Base-by-base conservation (phyloP, 2,888 invertebrate species). In the Sisyra terminalis region DNA sequence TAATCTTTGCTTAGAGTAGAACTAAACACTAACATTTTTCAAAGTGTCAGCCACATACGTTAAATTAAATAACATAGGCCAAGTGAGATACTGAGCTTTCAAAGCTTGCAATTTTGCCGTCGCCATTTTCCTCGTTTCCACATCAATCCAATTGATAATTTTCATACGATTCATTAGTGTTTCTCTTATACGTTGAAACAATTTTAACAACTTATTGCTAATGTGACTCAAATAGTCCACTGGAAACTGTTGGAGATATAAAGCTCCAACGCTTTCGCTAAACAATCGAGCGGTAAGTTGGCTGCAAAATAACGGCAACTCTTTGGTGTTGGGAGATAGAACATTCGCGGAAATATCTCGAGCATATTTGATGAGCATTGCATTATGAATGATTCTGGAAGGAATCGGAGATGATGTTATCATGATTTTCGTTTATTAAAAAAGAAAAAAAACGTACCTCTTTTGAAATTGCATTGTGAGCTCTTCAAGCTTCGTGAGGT, bases 171-270 rank as follows among this genome's bases (percentile, higher is more conserved):
- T 55, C 4, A 57, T 58, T 30, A 67, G 52, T 8, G 66, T 63
- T 44, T 58, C 56, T 50, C 64, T 66, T 46, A 67, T 55, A 34
- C 59, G 56, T 15, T 39, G 24, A 9, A n/a, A 17, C 30, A 14
- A 34, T 37, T 15, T 24, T 8, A 11, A 52, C 54, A 67, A 66
- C 55, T 62, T 60, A 40, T 56, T 56, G 11, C 59, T 53, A 36
- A 66, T 54, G 40, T 57, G 55, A 34, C 60, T 53, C 38, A 67
- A 52, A 49, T 63, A 59, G 36, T 57, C 54, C 16, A 58, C 57
- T 32, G 59, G 56, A 51, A 61, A 65, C 46, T 66, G 64, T 37
- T 59, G 58, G 30, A 66, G 60, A 48, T 67, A 68, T 44, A 67
- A 54, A 29, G 65, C 64, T 35, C 65, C 63, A 16, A 65, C 57